These are phyloP conservation scores for Hippopotamus amphibius DNA, from an alignment of 2,113 vertebrate genomes.

Conservation along the genomic window DNA sequence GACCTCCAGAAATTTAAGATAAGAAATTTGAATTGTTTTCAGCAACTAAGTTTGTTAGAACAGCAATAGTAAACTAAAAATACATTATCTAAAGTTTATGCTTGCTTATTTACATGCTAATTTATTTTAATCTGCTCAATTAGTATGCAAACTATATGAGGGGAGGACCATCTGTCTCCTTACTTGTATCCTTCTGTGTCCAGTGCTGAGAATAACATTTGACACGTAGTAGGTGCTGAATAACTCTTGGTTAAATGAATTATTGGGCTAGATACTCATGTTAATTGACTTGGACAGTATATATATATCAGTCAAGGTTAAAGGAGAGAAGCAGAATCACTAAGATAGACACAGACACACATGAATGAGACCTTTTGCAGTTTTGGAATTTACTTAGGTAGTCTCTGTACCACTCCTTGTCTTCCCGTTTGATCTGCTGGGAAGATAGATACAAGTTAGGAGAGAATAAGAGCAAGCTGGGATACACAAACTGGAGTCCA, in stretches of 20 bases:
- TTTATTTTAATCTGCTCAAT: conserved; percentile 25
- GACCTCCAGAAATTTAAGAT: not conserved
- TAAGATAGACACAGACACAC: not conserved
- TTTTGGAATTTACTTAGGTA: not conserved
- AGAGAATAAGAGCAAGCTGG: not conserved
- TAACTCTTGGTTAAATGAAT: not conserved
- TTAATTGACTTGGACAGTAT: not conserved
- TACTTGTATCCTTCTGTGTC: not conserved
- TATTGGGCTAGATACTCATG: not conserved
- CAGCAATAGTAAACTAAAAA: not conserved
- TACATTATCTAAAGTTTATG: not conserved
- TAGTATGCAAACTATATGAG: not conserved
- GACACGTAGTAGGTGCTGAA: not conserved
- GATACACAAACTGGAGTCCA: not conserved
- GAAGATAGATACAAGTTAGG: not conserved
- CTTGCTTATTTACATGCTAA: not conserved
- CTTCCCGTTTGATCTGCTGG: not conserved
- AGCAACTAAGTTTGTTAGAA: conserved; percentile 15
- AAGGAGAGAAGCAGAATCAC: not conserved
- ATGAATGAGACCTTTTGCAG: no score
- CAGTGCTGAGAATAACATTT: not conserved
- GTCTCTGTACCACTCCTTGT: not conserved
- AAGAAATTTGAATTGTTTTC: not conserved
- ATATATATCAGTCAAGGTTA: not conserved
- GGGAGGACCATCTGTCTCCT: not conserved